Evolutionary conservation across 2,113 vertebrate genomes (phyloP).

Genomic region (Pomatostomus ruficeps): DNA sequence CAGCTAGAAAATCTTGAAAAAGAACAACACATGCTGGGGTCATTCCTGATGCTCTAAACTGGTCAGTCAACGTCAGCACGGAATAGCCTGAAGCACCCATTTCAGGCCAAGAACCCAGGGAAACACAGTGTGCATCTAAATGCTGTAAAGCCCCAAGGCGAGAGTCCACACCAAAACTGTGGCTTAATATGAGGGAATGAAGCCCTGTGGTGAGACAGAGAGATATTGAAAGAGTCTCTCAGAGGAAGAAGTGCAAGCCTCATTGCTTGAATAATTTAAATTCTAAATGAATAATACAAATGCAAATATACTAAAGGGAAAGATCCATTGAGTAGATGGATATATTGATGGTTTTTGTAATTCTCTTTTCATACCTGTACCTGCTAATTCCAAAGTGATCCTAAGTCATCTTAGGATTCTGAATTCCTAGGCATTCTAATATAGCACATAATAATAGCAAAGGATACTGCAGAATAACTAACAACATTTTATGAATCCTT

Average conservation of each 20-base stretch:
- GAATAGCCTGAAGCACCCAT: neutral
- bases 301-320: constrained; percentile 41
- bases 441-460: neutral
- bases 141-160: neutral
- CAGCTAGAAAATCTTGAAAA: neutral
- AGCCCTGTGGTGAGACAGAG: constrained; percentile 7
- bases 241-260: constrained; percentile 7
- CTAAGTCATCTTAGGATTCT: neutral
- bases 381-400: neutral
- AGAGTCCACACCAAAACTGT: neutral
- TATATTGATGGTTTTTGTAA: neutral
- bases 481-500: neutral
- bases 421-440: neutral
- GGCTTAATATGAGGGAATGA: neutral
- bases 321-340: neutral
- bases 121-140: neutral
- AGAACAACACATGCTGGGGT: neutral
- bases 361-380: neutral
- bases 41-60: neutral
- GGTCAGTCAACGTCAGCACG: neutral
- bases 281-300: constrained; percentile 61
- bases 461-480: neutral
- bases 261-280: constrained; percentile 56
- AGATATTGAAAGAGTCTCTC: constrained; percentile 6
- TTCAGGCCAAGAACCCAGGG: neutral